Percentiles rank a stretch among this genome's conserved stretches.
Conservation (phyloP, 92 coral and sea anemone genomes). For the Epizoanthus fatuus region DNA sequence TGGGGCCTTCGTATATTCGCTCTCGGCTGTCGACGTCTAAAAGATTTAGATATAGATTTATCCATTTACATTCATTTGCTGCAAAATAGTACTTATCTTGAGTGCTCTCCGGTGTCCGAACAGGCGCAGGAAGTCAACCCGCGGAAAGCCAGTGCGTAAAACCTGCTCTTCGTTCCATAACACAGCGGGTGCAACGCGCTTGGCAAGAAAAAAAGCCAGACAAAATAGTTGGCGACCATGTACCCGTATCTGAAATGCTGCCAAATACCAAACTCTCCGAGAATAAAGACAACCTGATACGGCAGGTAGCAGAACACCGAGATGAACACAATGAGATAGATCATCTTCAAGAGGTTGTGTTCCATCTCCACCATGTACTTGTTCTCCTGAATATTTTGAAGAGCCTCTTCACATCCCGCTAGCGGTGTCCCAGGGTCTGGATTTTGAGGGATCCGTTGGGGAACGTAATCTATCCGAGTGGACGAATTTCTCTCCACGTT, state of each 20-base stretch:
- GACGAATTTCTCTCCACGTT: neutral
- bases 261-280: neutral
- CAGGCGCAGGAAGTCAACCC: no score
- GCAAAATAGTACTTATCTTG: no score
- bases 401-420: neutral
- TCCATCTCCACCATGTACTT: conserved; percentile 2
- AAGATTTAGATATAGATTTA: no score
- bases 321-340: conserved; percentile 11
- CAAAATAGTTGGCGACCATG: neutral
- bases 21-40: no score
- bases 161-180: no score
- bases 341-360: conserved; percentile 20
- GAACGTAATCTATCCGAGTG: neutral
- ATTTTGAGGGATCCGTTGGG: neutral
- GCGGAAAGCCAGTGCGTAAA: no score
- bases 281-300: neutral
- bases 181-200: no score
- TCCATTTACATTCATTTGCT: no score
- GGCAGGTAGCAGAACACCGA: conserved; percentile 7
- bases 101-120: no score
- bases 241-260: neutral
- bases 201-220: neutral
- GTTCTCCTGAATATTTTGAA: neutral
- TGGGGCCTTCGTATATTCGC: no score
- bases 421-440: neutral